These are phyloP conservation scores for Lacerta agilis DNA, from an alignment of 2,797 vertebrate species.

Conservation along the genomic window DNA sequence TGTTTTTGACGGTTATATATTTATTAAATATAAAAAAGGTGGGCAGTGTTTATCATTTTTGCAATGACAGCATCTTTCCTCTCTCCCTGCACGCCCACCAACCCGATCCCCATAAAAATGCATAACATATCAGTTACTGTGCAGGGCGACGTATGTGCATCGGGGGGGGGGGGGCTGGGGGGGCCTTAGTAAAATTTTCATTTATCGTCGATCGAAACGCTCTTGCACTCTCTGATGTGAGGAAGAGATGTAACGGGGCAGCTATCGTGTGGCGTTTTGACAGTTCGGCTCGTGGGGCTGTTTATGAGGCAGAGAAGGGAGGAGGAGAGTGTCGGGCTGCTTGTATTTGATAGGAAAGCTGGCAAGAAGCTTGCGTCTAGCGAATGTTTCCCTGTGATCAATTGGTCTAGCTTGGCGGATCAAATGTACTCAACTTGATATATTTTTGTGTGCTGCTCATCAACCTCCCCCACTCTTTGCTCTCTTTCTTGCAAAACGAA, in stretches of 20 bases:
- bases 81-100: conserved; percentile 9
- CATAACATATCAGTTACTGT: conserved; percentile 73
- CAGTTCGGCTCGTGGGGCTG: conserved; percentile 59
- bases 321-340: conserved; percentile 37
- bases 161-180: conserved; percentile 28
- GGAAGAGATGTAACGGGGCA: conserved; percentile 67
- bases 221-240: conserved; percentile 66
- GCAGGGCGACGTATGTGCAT: conserved; percentile 79
- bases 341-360: conserved; percentile 30
- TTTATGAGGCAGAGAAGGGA: conserved; percentile 55
- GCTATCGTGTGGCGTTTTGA: conserved; percentile 70
- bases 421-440: conserved; percentile 33
- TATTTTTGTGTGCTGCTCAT: conserved; percentile 22
- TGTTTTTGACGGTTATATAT: conserved; percentile 76
- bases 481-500: conserved; percentile 1
- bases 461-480: neutral
- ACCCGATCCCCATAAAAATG: conserved; percentile 76
- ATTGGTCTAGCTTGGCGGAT: conserved; percentile 37
- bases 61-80: conserved; percentile 77
- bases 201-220: conserved; percentile 66
- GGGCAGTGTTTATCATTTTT: conserved; percentile 71
- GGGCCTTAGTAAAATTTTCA: neutral
- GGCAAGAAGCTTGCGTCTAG: conserved; percentile 42
- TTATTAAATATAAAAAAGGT: conserved; percentile 56
- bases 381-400: conserved; percentile 44